These are phyloP conservation scores for Pandemis heparana DNA, from an alignment of 2,888 invertebrate species.

Conservation along the genomic window DNA sequence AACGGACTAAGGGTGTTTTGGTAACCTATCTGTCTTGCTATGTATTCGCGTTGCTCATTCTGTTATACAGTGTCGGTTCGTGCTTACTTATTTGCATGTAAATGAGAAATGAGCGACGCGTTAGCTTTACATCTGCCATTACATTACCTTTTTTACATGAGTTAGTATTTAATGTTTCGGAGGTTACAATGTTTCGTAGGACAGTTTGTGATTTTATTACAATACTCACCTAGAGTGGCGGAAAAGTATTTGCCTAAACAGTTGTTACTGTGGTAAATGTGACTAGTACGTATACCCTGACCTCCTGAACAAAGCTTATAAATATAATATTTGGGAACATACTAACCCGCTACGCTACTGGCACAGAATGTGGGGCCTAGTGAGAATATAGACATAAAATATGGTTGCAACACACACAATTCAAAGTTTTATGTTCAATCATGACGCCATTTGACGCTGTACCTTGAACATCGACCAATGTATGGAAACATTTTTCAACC, in stretches of 20 bases:
- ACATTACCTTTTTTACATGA: constrained; percentile 22
- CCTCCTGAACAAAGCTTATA: too few species aligned
- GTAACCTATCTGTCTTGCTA: not conserved
- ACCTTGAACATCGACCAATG: too few species aligned
- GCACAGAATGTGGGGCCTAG: too few species aligned
- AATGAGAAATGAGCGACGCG: constrained; percentile 26
- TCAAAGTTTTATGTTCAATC: too few species aligned
- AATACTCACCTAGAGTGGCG: not conserved
- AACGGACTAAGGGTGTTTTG: not conserved
- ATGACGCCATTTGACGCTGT: too few species aligned
- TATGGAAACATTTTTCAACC: too few species aligned
- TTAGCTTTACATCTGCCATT: constrained; percentile 8
- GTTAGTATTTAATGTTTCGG: not conserved
- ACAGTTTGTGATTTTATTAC: not conserved
- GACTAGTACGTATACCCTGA: too few species aligned
- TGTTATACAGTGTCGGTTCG: not conserved
- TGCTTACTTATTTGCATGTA: constrained; percentile 35
- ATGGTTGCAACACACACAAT: too few species aligned
- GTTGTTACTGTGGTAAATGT: not conserved
- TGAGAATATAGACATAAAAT: too few species aligned
- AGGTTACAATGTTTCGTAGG: not conserved
- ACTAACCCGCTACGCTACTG: too few species aligned
- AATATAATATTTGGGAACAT: too few species aligned
- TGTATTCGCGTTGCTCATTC: not conserved
- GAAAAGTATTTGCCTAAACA: not conserved